Conservation (phyloP, 2,113 vertebrate genomes). For the Baryphthengus martii region DNA sequence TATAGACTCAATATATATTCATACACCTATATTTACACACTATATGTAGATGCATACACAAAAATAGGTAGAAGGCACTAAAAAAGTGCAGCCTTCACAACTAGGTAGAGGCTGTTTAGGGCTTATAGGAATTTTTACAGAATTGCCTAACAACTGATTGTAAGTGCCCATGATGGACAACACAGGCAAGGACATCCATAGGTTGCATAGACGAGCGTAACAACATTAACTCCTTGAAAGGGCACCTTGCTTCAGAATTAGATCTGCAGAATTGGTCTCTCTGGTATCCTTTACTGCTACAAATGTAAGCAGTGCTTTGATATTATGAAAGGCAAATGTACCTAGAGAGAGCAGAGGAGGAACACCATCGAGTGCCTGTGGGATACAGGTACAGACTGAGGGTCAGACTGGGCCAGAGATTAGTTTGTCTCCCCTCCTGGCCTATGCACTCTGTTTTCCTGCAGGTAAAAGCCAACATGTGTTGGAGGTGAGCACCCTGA, state of each 20-base stretch:
- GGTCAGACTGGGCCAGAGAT: neutral
- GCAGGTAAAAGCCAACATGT: neutral
- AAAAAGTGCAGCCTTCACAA: neutral
- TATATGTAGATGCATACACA: neutral
- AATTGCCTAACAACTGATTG: neutral
- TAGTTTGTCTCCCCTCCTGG: neutral
- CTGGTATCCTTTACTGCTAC: neutral
- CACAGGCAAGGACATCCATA: neutral
- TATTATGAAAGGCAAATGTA: neutral
- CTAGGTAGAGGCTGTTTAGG: neutral
- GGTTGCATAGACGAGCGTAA: neutral
- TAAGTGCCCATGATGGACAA: neutral
- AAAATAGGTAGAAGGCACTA: neutral
- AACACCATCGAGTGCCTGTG: neutral
- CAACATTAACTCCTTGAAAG: neutral
- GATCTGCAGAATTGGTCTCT: neutral
- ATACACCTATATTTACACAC: neutral
- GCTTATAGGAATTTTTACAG: neutral
- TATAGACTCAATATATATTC: neutral
- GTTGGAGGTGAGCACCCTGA: neutral
- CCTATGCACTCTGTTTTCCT: neutral
- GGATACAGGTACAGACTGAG: neutral
- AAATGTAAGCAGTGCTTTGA: neutral
- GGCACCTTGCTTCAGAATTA: neutral
- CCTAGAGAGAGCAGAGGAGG: neutral